Evolutionary conservation across 2,888 invertebrate species (phyloP).

Genomic region (Cyaniris semiargus): DNA sequence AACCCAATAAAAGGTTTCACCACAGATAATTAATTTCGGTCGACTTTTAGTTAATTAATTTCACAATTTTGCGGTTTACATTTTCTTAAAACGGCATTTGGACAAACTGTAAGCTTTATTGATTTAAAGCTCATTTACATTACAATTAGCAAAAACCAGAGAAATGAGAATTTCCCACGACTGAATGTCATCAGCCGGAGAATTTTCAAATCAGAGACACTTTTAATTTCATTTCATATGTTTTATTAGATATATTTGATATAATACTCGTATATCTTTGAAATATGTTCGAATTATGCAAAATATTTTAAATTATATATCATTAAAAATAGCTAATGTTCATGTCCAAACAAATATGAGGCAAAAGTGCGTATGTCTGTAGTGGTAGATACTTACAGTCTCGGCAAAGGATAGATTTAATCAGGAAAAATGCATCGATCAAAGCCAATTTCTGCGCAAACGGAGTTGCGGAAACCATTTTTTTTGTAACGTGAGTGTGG

Average conservation of each 20-base stretch:
- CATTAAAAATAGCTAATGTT: too few species aligned
- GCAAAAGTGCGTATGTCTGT: too few species aligned
- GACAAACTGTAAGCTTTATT: neutral
- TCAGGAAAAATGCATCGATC: neutral
- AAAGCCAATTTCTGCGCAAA: neutral
- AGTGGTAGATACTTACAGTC: too few species aligned
- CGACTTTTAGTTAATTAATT: neutral
- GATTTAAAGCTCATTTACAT: neutral
- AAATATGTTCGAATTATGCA: too few species aligned
- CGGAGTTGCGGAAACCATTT: neutral
- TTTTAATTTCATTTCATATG: too few species aligned
- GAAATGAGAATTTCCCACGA: neutral
- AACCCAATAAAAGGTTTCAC: constrained; percentile 1
- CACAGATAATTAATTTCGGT: neutral
- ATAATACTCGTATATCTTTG: too few species aligned
- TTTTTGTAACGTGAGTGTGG: neutral
- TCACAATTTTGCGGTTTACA: neutral
- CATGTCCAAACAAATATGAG: too few species aligned
- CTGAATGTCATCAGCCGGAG: neutral
- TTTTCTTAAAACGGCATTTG: neutral
- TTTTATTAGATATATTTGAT: too few species aligned
- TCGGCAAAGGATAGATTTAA: neutral
- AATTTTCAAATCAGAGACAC: too few species aligned
- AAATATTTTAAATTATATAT: too few species aligned
- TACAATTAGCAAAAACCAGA: neutral